Evolutionary conservation across 2,797 vertebrate species (phyloP).

Genomic region (Hephaestus fuliginosus): DNA sequence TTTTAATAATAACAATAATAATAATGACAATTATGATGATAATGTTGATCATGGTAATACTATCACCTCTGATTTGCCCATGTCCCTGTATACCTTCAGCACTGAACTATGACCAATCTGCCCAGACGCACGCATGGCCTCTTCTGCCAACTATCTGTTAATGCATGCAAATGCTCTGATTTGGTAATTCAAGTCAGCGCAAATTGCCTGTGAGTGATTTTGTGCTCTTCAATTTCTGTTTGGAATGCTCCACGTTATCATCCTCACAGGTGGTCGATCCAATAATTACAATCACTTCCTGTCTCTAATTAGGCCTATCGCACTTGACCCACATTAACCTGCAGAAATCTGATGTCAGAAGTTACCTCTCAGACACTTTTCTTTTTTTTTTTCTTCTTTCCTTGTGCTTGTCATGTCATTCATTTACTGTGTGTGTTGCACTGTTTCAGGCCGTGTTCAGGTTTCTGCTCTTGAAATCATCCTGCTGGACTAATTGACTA

Average conservation of each 20-base stretch:
- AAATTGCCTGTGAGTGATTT: conserved; percentile 62
- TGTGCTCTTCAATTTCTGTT: conserved; percentile 47
- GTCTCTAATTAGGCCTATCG: conserved; percentile 24
- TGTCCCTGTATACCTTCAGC: conserved; percentile 62
- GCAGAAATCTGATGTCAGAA: conserved; percentile 31
- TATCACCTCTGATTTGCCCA: conserved; percentile 66
- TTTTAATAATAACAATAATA: conserved; percentile 76
- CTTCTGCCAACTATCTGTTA: conserved; percentile 61
- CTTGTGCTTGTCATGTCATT: conserved; percentile 32
- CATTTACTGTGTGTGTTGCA: conserved; percentile 14
- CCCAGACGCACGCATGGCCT: conserved; percentile 45
- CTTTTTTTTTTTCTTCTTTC: not conserved
- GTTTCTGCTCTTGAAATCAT: not conserved
- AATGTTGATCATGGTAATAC: conserved; percentile 44
- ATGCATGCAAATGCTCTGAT: conserved; percentile 70
- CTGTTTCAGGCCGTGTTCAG: not conserved
- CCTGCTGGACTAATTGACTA: not conserved
- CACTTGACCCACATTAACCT: conserved; percentile 42
- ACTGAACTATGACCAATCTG: conserved; percentile 59
- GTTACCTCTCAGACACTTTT: conserved; percentile 1
- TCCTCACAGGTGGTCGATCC: conserved; percentile 26
- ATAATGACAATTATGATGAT: conserved; percentile 52
- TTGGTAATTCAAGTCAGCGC: conserved; percentile 58
- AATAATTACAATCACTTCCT: conserved; percentile 34
- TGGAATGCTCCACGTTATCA: conserved; percentile 37